A percentile compares a stretch with the other conserved stretches of the same genome.
phyloP scores from a whole-genome alignment of 2,888 invertebrate species.

The Aproaerema taeniolella region DNA sequence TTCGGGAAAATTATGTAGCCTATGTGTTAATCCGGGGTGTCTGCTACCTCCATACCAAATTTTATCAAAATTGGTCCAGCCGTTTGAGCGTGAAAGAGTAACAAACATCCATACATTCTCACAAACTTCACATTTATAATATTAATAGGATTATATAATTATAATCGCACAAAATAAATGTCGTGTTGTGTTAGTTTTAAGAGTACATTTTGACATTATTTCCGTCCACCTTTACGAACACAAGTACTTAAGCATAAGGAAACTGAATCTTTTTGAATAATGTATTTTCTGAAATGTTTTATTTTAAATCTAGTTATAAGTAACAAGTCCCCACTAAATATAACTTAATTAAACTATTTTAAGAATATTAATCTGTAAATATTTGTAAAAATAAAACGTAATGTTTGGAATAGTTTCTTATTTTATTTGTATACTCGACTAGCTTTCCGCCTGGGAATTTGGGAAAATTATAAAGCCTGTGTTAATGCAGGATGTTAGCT shows the following conservation, averaged over 20 bases:
- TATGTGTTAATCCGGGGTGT: not conserved
- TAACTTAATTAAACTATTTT: not conserved
- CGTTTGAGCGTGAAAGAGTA: no score
- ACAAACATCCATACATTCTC: no score
- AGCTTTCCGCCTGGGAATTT: no score
- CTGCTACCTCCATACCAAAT: no score
- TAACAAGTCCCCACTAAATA: conserved; percentile 3
- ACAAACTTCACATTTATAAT: no score
- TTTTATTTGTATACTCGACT: no score
- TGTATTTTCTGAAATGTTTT: not conserved
- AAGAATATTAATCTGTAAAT: not conserved
- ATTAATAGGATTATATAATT: no score
- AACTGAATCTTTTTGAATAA: not conserved
- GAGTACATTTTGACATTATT: conserved; percentile 1
- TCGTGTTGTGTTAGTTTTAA: not conserved
- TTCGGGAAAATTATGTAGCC: not conserved
- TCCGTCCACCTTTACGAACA: not conserved
- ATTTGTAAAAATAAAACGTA: not conserved
- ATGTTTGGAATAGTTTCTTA: not conserved
- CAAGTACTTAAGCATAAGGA: not conserved
- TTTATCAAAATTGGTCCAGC: no score
- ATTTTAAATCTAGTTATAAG: not conserved
- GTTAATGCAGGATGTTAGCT: no score
- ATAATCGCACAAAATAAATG: not conserved
- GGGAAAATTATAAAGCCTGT: no score